Evolutionary conservation across 2,888 invertebrate species (phyloP).

Genomic region (Epinotia nisella): DNA sequence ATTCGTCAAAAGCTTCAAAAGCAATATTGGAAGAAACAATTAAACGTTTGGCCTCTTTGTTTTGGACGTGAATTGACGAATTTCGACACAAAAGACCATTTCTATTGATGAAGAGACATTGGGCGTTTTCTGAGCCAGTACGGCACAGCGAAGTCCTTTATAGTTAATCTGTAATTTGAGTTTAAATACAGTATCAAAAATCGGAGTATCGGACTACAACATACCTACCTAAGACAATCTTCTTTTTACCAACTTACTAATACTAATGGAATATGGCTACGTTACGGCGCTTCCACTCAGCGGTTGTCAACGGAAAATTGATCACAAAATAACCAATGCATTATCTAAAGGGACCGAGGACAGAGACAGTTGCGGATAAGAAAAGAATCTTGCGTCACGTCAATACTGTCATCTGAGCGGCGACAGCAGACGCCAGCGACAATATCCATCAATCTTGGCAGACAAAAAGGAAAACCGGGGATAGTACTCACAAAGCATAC

Average conservation of each 20-base stretch:
- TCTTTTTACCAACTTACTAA: no score
- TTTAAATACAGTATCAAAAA: background rate
- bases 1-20: constrained; percentile 58
- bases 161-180: background rate
- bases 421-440: constrained; percentile 54
- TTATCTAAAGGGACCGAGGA: constrained; percentile 43
- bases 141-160: constrained; percentile 13
- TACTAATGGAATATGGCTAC: background rate
- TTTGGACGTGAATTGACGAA: constrained; percentile 57
- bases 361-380: constrained; percentile 48
- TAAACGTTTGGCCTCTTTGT: constrained; percentile 50
- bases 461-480: constrained; percentile 70
- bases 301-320: constrained; percentile 37
- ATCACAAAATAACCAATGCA: constrained; percentile 42
- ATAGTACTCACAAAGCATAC: constrained; percentile 68
- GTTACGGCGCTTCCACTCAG: constrained; percentile 2
- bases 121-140: constrained; percentile 2
- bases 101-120: constrained; percentile 44
- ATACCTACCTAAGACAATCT: no score
- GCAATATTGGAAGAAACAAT: constrained; percentile 49
- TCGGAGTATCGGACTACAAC: background rate
- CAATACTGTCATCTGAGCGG: constrained; percentile 63
- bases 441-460: constrained; percentile 71
- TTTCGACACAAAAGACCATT: constrained; percentile 55
- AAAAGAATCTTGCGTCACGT: constrained; percentile 57